Evolutionary conservation across 2,113 vertebrate species (phyloP), one percentile per base, ranked within the genome.

Genomic region (Cephalopterus ornatus): DNA sequence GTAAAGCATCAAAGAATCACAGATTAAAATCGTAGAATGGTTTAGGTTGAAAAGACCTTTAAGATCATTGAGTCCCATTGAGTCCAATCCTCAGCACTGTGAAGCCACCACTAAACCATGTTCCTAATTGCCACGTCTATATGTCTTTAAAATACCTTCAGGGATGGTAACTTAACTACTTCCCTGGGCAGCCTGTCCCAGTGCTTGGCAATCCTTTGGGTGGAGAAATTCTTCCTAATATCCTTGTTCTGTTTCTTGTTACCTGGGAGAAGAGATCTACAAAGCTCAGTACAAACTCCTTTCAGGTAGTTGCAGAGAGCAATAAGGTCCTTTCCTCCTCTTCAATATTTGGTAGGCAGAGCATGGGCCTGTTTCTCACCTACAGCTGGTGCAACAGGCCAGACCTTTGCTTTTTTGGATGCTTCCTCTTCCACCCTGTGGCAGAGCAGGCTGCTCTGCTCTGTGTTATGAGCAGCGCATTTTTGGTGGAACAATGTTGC

Each of bases 361-460:
- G 23, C 17, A 16, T 33, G 61, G n/a, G 32, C 13, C 19, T 7
- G 21, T 73, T 85, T 52, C 80, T 42, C 75, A 39, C 23, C 58
- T 47, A 3, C 35, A 75, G 14, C 7, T 46, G 3, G 0, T 39
- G 27, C n/a, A 47, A 14, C 2, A 41, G 11, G 20, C 41, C 68
- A 63, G 55, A 5, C 26, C 4, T 8, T 46, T 47, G 30, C 47
- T 42, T 2, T 52, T 63, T 61, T 21, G n/a, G 17, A 20, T 53
- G 32, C 41, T 71, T 19, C 35, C 20, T 75, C 35, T 28, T 47
- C 41, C 62, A 14, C 18, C 1, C 28, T 37, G 12, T 2, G 8
- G 9, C 2, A 35, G 10, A 53, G 18, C 14, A 27, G 23, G 30
- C 21, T 58, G 50, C 58, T 65, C 39, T 41, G 42, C 24, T 63